Base-by-base conservation (phyloP, 1,140 invertebrate species). In the Drosophila willistoni region DNA sequence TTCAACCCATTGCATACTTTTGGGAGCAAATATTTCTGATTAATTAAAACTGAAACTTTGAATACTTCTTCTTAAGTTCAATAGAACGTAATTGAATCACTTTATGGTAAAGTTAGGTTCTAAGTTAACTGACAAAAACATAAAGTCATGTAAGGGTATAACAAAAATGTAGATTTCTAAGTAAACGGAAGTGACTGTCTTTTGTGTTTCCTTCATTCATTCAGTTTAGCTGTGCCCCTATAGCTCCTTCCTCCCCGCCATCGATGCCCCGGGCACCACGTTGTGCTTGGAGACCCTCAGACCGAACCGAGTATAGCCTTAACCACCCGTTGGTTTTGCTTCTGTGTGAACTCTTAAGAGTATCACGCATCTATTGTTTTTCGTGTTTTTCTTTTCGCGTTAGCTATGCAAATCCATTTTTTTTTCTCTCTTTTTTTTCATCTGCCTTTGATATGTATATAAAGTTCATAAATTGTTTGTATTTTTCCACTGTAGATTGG, bases 281-380 rank as follows among this genome's bases (percentile, higher is more conserved):
- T 51, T 51, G 44, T 51, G 17, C 19, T 51, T 22, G 0, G 10
- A 51, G 44, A 51, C 44, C 44, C 44, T 51, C 22, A 51, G 44
- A 51, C 44, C 44, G 17, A 19, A 51, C 44, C 14, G 44, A 9
- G 14, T 47, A 47, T 47, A 3, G 44, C 14, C 17, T 47, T 47
- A 47, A 47, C 44, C 44, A 19, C 44, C 44, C 44, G 44, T 51
- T 22, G 44, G 44, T 22, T 51, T 22, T 51, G 44, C 44, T 22
- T 51, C 44, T 51, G 17, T 51, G 44, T 51, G 44, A 51, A 51
- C 44, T 51, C 9, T 51, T 51, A 51, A 22, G 44, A 51, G 44
- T 12, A 51, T 51, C 44, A 51, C 44, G 44, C 44, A 51, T 51
- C 44, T 51, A 51, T 51, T 51, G 36, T 62, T 63, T 61, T 68